phyloP scores from a whole-genome alignment of 2,888 invertebrate species.

The Plutella xylostella region DNA sequence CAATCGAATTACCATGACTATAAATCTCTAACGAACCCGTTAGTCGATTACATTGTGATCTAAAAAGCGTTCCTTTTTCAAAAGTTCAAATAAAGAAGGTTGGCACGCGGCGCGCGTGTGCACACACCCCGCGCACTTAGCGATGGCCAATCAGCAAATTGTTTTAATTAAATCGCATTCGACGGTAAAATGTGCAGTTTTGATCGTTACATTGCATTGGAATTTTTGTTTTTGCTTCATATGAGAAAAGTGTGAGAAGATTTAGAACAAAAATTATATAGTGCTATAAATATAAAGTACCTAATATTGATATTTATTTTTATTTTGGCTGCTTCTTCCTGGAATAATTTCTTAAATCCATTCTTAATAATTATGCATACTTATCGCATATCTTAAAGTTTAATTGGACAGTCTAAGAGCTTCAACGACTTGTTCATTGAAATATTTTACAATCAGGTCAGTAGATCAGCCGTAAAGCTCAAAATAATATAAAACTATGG shows the following conservation, averaged over 20 bases:
- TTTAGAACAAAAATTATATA: background rate
- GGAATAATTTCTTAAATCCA: background rate
- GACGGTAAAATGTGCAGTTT: conserved; percentile 18
- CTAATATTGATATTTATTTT: background rate
- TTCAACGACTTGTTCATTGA: too few species aligned
- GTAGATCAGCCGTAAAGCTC: background rate
- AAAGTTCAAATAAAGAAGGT: too few species aligned
- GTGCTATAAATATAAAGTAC: background rate
- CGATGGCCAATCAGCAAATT: conserved; percentile 32
- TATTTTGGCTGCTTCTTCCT: background rate
- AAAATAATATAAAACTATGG: background rate
- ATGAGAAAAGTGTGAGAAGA: too few species aligned
- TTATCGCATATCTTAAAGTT: too few species aligned
- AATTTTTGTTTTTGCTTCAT: background rate
- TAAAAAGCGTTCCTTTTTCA: too few species aligned
- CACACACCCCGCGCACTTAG: conserved; percentile 20
- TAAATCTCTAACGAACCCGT: too few species aligned
- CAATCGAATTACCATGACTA: too few species aligned
- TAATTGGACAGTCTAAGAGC: too few species aligned
- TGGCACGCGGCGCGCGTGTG: too few species aligned
- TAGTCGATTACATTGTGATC: too few species aligned
- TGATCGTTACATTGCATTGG: too few species aligned
- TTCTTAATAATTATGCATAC: background rate
- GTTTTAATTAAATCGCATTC: conserved; percentile 29
- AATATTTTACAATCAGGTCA: background rate